A percentile compares a stretch with the other conserved stretches of the same genome.
Evolutionary conservation across 2,797 vertebrate genomes (phyloP).

Genomic region (Helostoma temminkii): DNA sequence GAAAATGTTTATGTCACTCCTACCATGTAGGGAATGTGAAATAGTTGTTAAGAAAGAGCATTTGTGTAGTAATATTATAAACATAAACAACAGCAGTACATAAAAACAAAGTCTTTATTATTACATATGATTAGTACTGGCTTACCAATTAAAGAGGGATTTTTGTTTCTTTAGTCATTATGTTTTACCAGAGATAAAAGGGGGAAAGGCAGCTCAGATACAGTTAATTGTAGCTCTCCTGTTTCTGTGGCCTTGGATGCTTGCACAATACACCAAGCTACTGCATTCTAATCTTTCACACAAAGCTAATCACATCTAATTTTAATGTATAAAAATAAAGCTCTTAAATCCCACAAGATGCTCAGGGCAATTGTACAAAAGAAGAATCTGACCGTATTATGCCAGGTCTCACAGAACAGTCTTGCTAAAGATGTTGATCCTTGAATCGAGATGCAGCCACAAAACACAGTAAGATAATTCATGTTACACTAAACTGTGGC

Average conservation of each 20-base stretch:
- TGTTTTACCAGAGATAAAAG: conserved; percentile 51
- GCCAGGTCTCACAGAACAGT: not conserved
- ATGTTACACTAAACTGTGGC: no score
- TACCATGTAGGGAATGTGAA: no score
- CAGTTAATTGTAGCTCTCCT: conserved; percentile 44
- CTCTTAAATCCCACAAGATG: conserved; percentile 24
- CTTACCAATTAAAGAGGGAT: conserved; percentile 55
- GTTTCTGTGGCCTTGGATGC: conserved; percentile 56
- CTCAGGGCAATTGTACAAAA: conserved; percentile 11
- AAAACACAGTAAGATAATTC: no score
- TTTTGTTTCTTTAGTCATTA: conserved; percentile 30
- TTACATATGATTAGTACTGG: conserved; percentile 44
- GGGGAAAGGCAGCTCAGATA: conserved; percentile 31
- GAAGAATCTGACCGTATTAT: no score
- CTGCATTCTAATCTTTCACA: conserved; percentile 43
- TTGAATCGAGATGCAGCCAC: no score
- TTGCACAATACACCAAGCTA: conserved; percentile 35
- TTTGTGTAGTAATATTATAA: no score
- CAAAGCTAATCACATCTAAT: conserved; percentile 40
- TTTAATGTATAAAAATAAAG: conserved; percentile 34
- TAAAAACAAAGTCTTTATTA: conserved; percentile 35
- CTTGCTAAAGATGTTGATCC: no score
- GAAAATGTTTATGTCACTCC: no score
- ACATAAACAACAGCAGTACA: no score
- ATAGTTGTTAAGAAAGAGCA: no score